These are phyloP conservation scores for Euwallacea similis DNA, from an alignment of 1,140 invertebrate species.

Conservation along the genomic window DNA sequence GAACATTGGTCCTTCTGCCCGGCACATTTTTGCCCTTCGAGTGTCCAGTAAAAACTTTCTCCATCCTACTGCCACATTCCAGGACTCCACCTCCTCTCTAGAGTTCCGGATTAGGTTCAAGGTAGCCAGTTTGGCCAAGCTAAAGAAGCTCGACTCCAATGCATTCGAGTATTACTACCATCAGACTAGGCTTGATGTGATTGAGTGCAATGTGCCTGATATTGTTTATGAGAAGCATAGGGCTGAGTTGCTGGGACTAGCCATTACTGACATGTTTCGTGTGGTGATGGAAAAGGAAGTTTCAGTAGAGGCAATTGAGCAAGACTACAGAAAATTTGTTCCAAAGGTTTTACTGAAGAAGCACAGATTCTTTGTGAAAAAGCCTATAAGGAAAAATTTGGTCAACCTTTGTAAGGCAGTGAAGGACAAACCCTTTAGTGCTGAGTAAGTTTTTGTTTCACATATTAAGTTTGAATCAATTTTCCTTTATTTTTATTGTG, in stretches of 20 bases:
- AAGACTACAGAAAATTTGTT: conserved; percentile 78
- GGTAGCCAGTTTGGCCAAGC: conserved; percentile 63
- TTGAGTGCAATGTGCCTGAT: conserved; percentile 75
- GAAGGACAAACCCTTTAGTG: conserved; percentile 59
- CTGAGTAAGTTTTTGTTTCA: conserved; percentile 54
- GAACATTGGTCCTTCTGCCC: conserved; percentile 71
- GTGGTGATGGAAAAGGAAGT: conserved; percentile 73
- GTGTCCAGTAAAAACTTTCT: conserved; percentile 66
- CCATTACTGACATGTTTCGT: conserved; percentile 83
- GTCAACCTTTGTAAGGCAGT: conserved; percentile 21
- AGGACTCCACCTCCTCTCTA: conserved; percentile 59
- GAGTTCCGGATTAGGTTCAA: conserved; percentile 80
- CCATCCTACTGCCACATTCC: conserved; percentile 60
- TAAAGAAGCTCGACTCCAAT: conserved; percentile 69
- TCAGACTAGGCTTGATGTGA: conserved; percentile 78
- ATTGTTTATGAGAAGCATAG: conserved; percentile 75
- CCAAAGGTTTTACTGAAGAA: conserved; percentile 74
- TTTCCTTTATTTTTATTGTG: too few relatives aligned
- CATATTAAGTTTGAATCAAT: neutral
- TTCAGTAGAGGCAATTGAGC: conserved; percentile 65
- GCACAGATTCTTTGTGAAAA: conserved; percentile 74
- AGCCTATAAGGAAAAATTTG: conserved; percentile 71
- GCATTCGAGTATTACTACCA: conserved; percentile 85
- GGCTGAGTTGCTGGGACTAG: conserved; percentile 75
- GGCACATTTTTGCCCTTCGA: conserved; percentile 75